Evolutionary conservation across 92 coral and sea anemone species (phyloP).

Genomic region (Actinostola sp.): DNA sequence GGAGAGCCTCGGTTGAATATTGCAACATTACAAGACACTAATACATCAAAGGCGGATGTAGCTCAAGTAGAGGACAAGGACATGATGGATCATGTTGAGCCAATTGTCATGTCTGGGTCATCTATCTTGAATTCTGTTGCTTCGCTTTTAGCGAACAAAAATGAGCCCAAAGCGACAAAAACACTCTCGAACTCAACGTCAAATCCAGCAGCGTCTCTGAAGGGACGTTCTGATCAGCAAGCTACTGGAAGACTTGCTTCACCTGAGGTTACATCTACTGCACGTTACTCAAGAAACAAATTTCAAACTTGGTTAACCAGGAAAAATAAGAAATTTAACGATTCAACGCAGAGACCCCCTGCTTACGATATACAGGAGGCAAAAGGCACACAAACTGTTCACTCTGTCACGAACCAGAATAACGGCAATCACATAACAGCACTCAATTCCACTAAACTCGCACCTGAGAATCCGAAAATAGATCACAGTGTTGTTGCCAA

Average conservation of each 20-base stretch:
- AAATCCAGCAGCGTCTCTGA: background rate
- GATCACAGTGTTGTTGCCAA: too few relatives aligned
- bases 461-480: background rate
- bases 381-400: background rate
- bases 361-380: background rate
- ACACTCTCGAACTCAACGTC: background rate
- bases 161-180: background rate
- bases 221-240: background rate
- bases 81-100: background rate
- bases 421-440: too few relatives aligned
- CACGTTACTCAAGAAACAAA: background rate
- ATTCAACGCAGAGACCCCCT: too few relatives aligned
- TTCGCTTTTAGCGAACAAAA: constrained; percentile 1
- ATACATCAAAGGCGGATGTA: too few relatives aligned
- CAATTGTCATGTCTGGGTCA: constrained; percentile 10
- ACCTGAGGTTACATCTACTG: background rate
- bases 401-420: background rate
- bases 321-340: background rate
- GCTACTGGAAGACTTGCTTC: background rate
- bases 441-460: too few relatives aligned
- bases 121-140: constrained; percentile 8
- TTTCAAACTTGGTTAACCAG: constrained; percentile 7
- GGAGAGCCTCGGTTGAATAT: too few relatives aligned
- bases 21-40: too few relatives aligned
- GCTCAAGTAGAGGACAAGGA: too few relatives aligned